Conservation (phyloP, 2,888 invertebrate genomes). For the Tachina fera region DNA sequence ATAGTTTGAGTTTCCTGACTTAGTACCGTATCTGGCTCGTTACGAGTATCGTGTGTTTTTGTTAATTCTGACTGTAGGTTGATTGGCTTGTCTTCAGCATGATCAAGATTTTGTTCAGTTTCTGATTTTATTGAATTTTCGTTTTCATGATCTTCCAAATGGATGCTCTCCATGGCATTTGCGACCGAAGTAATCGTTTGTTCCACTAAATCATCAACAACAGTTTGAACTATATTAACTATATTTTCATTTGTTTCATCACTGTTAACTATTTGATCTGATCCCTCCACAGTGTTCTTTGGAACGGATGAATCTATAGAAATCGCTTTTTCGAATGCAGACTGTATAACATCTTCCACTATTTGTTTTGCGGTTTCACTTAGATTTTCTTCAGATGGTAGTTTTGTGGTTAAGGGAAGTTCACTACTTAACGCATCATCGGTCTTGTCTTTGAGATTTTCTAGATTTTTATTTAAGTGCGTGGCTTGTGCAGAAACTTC, state of each 20-base stretch:
- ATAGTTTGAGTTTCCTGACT: slow-evolving; percentile 65
- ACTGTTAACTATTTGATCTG: not conserved
- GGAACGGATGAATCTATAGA: not conserved
- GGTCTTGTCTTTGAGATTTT: slow-evolving; percentile 76
- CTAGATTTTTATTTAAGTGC: slow-evolving; percentile 19
- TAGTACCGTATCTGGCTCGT: slow-evolving; percentile 48
- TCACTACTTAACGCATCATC: slow-evolving; percentile 54
- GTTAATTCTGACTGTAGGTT: slow-evolving; percentile 13
- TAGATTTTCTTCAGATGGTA: slow-evolving; percentile 58
- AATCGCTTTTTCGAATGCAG: slow-evolving; percentile 75
- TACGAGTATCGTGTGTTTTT: not conserved
- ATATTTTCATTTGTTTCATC: slow-evolving; percentile 72
- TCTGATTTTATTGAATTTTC: not conserved
- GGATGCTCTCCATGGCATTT: slow-evolving; percentile 84
- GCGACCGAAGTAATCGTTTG: slow-evolving; percentile 76
- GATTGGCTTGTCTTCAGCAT: slow-evolving; percentile 54
- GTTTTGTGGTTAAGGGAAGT: slow-evolving; percentile 16
- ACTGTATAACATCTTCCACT: slow-evolving; percentile 77
- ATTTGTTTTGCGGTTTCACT: slow-evolving; percentile 76
- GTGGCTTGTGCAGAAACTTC: slow-evolving; percentile 73
- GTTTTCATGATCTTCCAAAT: slow-evolving; percentile 75
- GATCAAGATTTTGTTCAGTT: slow-evolving; percentile 21
- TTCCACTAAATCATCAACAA: slow-evolving; percentile 76
- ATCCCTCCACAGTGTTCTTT: not conserved
- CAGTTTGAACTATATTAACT: slow-evolving; percentile 75